phyloP scores from a whole-genome alignment of 2,797 vertebrate genomes.

The Pseudochromis fuscus region DNA sequence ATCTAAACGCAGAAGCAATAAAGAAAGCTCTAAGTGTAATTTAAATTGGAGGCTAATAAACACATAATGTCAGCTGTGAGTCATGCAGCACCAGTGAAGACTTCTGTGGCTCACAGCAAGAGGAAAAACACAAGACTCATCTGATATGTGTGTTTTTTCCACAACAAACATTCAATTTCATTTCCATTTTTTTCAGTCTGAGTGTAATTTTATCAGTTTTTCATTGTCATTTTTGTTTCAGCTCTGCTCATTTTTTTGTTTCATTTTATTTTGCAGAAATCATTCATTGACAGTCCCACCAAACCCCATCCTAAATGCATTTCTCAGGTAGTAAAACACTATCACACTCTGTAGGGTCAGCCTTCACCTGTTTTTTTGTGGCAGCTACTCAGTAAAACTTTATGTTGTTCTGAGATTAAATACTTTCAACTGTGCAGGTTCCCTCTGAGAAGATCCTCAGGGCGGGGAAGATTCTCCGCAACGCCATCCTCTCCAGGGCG shows the following conservation, averaged over 20 bases:
- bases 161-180: conserved; percentile 15
- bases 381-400: not conserved
- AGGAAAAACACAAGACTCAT: conserved; percentile 26
- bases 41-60: conserved; percentile 35
- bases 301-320: conserved; percentile 90
- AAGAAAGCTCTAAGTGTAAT: conserved; percentile 11
- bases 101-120: conserved; percentile 8
- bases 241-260: conserved; percentile 68
- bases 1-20: not conserved
- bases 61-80: conserved; percentile 25
- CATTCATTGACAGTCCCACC: conserved; percentile 90
- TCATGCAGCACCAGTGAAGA: conserved; percentile 22
- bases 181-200: not conserved
- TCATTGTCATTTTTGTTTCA: conserved; percentile 46
- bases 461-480: conserved; percentile 92
- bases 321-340: conserved; percentile 89
- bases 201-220: conserved; percentile 4
- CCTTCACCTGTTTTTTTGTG: conserved; percentile 14
- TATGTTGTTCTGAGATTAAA: conserved; percentile 17
- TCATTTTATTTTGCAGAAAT: conserved; percentile 95
- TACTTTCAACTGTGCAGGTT: conserved; percentile 80
- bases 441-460: conserved; percentile 95
- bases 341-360: conserved; percentile 14
- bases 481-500: conserved; percentile 90
- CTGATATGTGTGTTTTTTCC: conserved; percentile 21